Conservation (phyloP, 1,140 invertebrate genomes). For the Apis dorsata region DNA sequence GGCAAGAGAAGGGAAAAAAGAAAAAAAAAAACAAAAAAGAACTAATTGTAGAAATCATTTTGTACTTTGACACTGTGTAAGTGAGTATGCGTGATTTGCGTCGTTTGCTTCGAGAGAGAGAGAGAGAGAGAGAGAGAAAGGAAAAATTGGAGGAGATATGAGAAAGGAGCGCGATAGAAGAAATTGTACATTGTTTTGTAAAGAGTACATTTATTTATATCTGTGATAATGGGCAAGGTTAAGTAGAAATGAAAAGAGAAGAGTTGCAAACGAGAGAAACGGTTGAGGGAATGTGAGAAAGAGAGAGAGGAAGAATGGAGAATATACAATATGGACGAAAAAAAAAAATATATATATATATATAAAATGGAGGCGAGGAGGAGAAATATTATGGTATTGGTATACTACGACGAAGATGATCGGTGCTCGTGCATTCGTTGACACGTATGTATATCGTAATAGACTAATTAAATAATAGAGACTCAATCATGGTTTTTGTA, state of each 20-base stretch:
- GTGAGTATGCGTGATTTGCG: conserved; percentile 13
- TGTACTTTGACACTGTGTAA: conserved; percentile 59
- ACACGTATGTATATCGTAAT: conserved; percentile 66
- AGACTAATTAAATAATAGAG: conserved; percentile 63
- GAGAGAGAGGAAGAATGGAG: neutral
- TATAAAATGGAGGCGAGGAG: neutral
- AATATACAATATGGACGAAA: neutral
- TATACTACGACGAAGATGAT: conserved; percentile 66
- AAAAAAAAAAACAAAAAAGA: neutral
- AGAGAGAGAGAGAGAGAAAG: neutral
- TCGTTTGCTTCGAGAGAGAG: neutral
- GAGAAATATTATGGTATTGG: conserved; percentile 34
- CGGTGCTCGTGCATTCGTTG: conserved; percentile 72
- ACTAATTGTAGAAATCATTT: conserved; percentile 52
- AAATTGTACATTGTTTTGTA: conserved; percentile 78
- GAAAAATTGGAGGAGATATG: too few species aligned
- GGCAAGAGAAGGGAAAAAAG: conserved; percentile 10
- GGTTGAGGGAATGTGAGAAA: conserved; percentile 11
- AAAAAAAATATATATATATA: neutral
- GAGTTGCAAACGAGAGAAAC: conserved; percentile 22
- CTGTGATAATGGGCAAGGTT: conserved; percentile 81
- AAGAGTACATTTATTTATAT: conserved; percentile 84
- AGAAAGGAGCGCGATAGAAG: conserved; percentile 19
- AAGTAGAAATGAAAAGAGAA: conserved; percentile 1
- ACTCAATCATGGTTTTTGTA: conserved; percentile 70